Base-by-base conservation (phyloP, 2,797 vertebrate species). In the Avahi laniger region DNA sequence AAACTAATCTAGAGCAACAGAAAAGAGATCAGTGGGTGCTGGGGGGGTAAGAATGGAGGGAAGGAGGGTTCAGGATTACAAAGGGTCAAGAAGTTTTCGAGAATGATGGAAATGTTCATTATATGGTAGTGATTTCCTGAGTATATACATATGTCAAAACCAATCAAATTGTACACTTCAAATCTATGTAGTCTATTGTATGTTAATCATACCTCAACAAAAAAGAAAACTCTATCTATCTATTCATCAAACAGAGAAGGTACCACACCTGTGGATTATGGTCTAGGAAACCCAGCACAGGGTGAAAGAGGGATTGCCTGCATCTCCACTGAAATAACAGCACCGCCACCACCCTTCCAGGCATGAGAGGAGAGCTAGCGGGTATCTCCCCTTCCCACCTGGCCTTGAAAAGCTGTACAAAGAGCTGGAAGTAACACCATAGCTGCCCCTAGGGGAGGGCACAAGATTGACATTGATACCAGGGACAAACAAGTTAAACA, bases 11-110 rank as follows among this genome's bases (percentile, higher is more conserved):
- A 50, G n/a, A 46, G 48, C n/a, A 50, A 18, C 48, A 69, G 63
- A 80, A 69, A 67, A 22, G 75, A 67, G 17, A 22, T n/a, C 28
- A 57, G 24, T 6, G 1, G 20, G 8, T 28, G 28, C n/a, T 28
- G 1, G 43, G 7, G 7, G 11, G 28, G 0, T 17, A 26, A 50
- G 10, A 72, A 30, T 7, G n/a, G 9, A 33, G 13, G 10, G n/a
- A 38, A 81, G 8, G 50, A 33, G 6, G 2, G 43, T 12, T 41
- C 38, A 26, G 43, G 69, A 84, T 17, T 17, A 24, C 12, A 38
- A 61, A 72, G 11, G 17, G 33, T 46, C 70, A 61, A 38, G 63
- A 33, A 18, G 15, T 33, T 46, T 52, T 12, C 43, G 30, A 57
- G 13, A 18, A 79, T 43, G 30, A n/a, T 12, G 35, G 48, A n/a